phyloP scores from a whole-genome alignment of 2,113 vertebrate species.

The Lophius piscatorius region DNA sequence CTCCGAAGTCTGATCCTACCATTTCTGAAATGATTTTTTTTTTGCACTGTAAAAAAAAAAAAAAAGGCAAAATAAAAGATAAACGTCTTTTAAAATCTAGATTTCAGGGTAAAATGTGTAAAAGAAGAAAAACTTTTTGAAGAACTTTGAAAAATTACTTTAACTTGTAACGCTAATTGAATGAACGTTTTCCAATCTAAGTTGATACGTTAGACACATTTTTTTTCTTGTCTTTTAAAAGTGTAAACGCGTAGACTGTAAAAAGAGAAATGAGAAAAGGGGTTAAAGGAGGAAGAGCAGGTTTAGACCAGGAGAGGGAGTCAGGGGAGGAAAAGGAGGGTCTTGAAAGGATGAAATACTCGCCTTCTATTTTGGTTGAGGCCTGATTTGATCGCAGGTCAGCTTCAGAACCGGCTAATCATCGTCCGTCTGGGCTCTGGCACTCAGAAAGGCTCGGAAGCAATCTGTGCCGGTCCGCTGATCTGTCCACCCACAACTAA shows the following conservation, averaged over 20 bases:
- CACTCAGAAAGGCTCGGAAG: constrained; percentile 37
- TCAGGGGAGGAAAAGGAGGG: not conserved
- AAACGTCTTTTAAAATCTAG: too few species aligned
- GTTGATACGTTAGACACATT: too few species aligned
- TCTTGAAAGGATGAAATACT: constrained; percentile 5
- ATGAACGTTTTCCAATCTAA: too few species aligned
- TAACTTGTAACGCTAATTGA: too few species aligned
- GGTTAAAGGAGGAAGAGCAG: not conserved
- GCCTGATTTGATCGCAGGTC: constrained; percentile 35
- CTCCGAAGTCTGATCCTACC: too few species aligned
- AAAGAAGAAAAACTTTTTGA: too few species aligned
- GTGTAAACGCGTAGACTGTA: not conserved
- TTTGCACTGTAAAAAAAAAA: too few species aligned
- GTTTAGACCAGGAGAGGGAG: not conserved
- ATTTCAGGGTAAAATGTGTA: too few species aligned
- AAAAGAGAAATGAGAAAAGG: not conserved
- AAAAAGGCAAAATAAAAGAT: too few species aligned
- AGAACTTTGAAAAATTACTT: too few species aligned
- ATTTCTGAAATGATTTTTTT: too few species aligned
- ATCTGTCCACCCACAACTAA: constrained; percentile 23
- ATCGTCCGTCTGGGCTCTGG: constrained; percentile 47
- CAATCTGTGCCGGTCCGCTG: constrained; percentile 38
- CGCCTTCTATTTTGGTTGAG: constrained; percentile 29
- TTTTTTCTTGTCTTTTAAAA: too few species aligned
- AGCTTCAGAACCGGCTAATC: constrained; percentile 41